A percentile compares a stretch with the other conserved stretches of the same genome.
Conservation (phyloP, 1,140 invertebrate species). For the Heliconius melpomene region DNA sequence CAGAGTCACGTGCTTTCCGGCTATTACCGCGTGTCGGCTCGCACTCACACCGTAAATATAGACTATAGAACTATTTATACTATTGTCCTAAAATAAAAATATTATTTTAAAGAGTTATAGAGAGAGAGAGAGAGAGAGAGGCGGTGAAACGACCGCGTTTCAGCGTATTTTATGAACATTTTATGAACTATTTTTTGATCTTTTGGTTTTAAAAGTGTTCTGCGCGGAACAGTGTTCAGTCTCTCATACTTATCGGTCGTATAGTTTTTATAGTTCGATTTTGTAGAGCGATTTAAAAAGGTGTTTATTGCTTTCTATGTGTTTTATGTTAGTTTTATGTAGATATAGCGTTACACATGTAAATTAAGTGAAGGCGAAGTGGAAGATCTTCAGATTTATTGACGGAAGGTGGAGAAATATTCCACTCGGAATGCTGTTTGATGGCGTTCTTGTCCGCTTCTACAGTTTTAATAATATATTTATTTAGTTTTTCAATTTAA, state of each 20-base stretch:
- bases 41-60: not conserved
- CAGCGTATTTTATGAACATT: conserved; percentile 5
- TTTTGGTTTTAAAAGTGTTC: conserved; percentile 2
- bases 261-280: conserved; percentile 32
- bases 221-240: conserved; percentile 8
- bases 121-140: not conserved
- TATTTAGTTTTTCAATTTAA: not conserved
- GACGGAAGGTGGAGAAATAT: not conserved
- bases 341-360: not conserved
- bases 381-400: not conserved
- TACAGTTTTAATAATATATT: not conserved
- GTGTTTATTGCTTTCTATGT: conserved; percentile 33
- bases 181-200: conserved; percentile 4
- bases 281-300: conserved; percentile 23
- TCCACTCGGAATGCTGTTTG: conserved; percentile 1
- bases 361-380: not conserved
- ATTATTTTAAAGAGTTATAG: not conserved
- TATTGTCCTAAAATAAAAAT: not conserved
- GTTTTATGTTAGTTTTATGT: conserved; percentile 6
- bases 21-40: not conserved
- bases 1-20: not conserved
- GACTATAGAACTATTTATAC: not conserved
- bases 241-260: conserved; percentile 27
- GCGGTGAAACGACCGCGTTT: conserved; percentile 13
- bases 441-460: not conserved